Percentiles rank a stretch among this genome's conserved stretches.
phyloP scores from a whole-genome alignment of 1,140 invertebrate species.

The Ceratoteleas bidentatus region DNA sequence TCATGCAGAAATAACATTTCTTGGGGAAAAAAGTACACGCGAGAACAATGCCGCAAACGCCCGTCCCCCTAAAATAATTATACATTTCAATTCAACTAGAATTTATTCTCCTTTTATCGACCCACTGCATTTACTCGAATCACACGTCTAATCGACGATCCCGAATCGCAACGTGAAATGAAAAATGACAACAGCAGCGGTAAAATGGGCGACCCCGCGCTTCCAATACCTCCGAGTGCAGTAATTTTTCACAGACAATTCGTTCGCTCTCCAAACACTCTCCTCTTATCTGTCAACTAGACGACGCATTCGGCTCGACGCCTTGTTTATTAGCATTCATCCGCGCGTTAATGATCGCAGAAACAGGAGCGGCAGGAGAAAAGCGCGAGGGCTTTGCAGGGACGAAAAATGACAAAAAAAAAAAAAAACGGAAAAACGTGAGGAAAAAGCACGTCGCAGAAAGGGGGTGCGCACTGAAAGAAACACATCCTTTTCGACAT shows the following conservation, averaged over 20 bases:
- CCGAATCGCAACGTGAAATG: too few relatives aligned
- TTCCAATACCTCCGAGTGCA: not conserved
- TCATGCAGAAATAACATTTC: too few relatives aligned
- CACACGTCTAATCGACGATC: too few relatives aligned
- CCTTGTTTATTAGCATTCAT: conserved; percentile 37
- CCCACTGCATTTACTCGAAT: too few relatives aligned
- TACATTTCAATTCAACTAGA: too few relatives aligned
- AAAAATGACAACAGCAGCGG: not conserved
- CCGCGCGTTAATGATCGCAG: conserved; percentile 35
- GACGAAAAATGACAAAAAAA: not conserved
- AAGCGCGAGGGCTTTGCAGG: too few relatives aligned
- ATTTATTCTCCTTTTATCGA: too few relatives aligned
- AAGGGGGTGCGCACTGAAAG: conserved; percentile 4
- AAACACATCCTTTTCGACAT: conserved; percentile 21
- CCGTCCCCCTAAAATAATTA: too few relatives aligned
- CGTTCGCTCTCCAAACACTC: conserved; percentile 8
- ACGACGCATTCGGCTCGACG: conserved; percentile 20
- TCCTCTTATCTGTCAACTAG: conserved; percentile 22
- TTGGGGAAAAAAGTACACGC: too few relatives aligned
- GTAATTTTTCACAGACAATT: conserved; percentile 20
- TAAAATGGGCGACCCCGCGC: not conserved
- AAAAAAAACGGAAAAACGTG: conserved; percentile 5
- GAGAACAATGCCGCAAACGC: too few relatives aligned
- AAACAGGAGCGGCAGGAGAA: too few relatives aligned
- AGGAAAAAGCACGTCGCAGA: not conserved